Evolutionary conservation across 2,113 vertebrate species (phyloP), one percentile per base, ranked within the genome.

Genomic region (Pteruthius melanotis): DNA sequence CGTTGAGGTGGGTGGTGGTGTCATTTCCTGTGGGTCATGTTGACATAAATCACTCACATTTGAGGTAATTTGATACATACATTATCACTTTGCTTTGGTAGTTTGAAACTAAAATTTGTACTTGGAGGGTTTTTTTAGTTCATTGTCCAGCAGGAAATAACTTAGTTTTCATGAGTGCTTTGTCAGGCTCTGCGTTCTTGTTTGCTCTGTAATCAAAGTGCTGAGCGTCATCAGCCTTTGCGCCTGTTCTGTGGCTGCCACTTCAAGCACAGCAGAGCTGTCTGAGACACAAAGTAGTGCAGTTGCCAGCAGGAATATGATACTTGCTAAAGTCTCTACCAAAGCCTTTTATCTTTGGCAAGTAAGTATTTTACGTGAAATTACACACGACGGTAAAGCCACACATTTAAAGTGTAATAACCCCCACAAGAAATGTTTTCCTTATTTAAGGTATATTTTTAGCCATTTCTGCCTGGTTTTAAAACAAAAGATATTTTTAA

Each of bases 341-440:
- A 96, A 93, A 80, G 47, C 68, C 72, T 95, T 97, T 96, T 95
- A 95, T 97, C 94, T 93, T 92, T 95, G 90, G 84, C 92, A 94
- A 95, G 93, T 79, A 77, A 89, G 83, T 95, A 81, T 95, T 96
- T 96, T 94, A 80, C 77, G 84, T 95, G 59, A 96, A 96, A 97
- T 97, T 93, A 92, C 76, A 94, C 66, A 63, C 78, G 83, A 61
- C 78, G 80, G 80, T 95, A 96, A 96, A 97, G 82, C 95, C 95
- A 84, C 95, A 90, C 88, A 94, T 95, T 87, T 95, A 39, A 93
- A 97, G 76, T 89, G 80, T 94, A 95, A 83, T 93, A 89, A 85
- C 77, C 37, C 61, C 54, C 79, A 94, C 65, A 93, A 90, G 64
- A 94, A 97, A 93, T 91, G 80, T 94, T 89, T 94, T 95, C 59